These are phyloP conservation scores for Adelphocoris suturalis DNA, from an alignment of 2,888 invertebrate genomes.

Conservation along the genomic window DNA sequence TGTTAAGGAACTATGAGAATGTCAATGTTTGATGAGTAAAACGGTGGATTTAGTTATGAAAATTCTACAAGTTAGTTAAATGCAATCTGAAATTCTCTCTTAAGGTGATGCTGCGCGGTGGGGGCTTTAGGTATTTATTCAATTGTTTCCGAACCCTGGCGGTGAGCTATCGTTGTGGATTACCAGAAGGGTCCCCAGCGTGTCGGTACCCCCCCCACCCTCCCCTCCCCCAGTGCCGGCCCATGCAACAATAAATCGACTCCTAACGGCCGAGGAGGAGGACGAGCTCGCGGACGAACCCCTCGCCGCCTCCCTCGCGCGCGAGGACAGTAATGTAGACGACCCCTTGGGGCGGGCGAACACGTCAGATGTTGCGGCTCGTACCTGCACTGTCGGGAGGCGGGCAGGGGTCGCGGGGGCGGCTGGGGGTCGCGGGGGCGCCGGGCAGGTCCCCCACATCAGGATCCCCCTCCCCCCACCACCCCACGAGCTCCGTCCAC, in stretches of 20 bases:
- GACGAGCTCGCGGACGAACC: not conserved
- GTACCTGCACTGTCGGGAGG: not conserved
- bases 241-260: not conserved
- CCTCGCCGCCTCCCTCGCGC: not conserved
- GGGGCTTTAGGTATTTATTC: too few relatives aligned
- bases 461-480: not conserved
- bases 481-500: not conserved
- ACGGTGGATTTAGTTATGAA: too few relatives aligned
- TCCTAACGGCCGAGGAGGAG: not conserved
- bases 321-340: not conserved
- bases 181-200: not conserved
- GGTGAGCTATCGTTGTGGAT: not conserved
- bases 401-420: not conserved
- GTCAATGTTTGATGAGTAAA: too few relatives aligned
- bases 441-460: not conserved
- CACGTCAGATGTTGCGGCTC: not conserved
- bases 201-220: not conserved
- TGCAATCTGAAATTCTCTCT: too few relatives aligned
- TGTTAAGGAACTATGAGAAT: too few relatives aligned
- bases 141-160: too few relatives aligned
- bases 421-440: not conserved
- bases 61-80: too few relatives aligned
- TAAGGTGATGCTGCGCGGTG: too few relatives aligned
- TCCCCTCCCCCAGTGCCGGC: not conserved
- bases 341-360: not conserved